A percentile compares a stretch with the other conserved stretches of the same genome.
Evolutionary conservation across 2,888 invertebrate species (phyloP).

Genomic region (Caenorhabditis virilis): DNA sequence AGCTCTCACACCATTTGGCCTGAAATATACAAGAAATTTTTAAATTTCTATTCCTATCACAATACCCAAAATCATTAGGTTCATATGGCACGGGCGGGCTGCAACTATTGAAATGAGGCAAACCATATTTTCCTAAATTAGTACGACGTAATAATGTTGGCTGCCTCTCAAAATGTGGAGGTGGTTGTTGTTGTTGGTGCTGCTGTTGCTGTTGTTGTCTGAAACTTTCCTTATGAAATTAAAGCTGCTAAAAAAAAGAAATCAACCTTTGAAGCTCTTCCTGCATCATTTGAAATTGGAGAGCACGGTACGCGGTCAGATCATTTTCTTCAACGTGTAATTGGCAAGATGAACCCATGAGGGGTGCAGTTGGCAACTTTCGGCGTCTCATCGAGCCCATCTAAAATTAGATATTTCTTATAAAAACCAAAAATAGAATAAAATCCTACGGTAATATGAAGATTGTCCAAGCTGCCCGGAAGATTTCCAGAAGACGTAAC

Average conservation of each 20-base stretch:
- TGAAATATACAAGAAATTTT: too few species aligned
- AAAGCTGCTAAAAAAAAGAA: constrained; percentile 1
- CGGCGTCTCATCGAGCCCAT: constrained; percentile 30
- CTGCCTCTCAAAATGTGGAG: neutral
- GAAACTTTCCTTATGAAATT: neutral
- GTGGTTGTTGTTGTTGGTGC: too few species aligned
- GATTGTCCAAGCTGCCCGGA: constrained; percentile 47
- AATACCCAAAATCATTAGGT: too few species aligned
- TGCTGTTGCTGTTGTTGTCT: too few species aligned
- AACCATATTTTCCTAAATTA: too few species aligned
- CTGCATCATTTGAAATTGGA: constrained; percentile 35
- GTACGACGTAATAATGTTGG: neutral
- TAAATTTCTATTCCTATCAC: too few species aligned
- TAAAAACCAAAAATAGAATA: neutral
- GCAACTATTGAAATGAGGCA: too few species aligned
- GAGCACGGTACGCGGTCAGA: constrained; percentile 23
- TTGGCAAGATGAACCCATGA: constrained; percentile 38
- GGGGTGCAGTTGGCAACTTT: constrained; percentile 42
- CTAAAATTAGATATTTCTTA: neutral
- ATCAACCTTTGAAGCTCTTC: constrained; percentile 28
- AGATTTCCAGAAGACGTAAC: constrained; percentile 28
- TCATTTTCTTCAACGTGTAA: constrained; percentile 28
- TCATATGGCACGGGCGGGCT: too few species aligned
- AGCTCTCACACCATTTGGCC: constrained; percentile 46
- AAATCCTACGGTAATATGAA: constrained; percentile 32